phyloP scores from a whole-genome alignment of 2,113 vertebrate species.

The Sebastes fasciatus region DNA sequence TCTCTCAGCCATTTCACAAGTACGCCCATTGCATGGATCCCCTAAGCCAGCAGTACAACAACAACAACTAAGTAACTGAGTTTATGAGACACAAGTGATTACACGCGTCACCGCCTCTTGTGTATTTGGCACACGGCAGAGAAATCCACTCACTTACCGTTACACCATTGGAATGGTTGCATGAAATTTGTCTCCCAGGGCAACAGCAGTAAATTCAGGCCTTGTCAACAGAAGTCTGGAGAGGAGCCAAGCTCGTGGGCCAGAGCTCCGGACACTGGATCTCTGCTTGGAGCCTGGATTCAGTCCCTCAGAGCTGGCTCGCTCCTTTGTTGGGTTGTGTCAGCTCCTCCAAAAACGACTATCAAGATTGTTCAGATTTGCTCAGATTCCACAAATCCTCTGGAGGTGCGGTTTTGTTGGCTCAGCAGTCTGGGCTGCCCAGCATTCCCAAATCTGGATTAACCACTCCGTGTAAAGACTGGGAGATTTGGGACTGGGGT shows the following conservation, averaged over 20 bases:
- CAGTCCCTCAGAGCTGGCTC: constrained; percentile 51
- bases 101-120: constrained; percentile 37
- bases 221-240: constrained; percentile 69
- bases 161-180: constrained; percentile 89
- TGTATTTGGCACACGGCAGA: constrained; percentile 50
- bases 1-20: constrained; percentile 21
- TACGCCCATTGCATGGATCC: constrained; percentile 21
- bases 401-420: constrained; percentile 69
- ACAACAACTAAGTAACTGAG: constrained; percentile 23
- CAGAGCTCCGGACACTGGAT: constrained; percentile 40
- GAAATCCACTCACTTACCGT: constrained; percentile 83
- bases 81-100: constrained; percentile 44
- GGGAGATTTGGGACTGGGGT: constrained; percentile 67
- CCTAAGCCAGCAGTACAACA: constrained; percentile 14
- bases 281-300: constrained; percentile 54
- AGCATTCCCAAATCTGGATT: constrained; percentile 82
- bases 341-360: constrained; percentile 52
- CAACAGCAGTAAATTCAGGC: constrained; percentile 78
- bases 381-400: constrained; percentile 76
- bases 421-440: constrained; percentile 71
- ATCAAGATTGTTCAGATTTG: constrained; percentile 71
- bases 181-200: constrained; percentile 84
- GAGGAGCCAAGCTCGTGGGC: constrained; percentile 58
- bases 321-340: constrained; percentile 22
- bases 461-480: constrained; percentile 67